These are phyloP conservation scores for Pollachius pollachius DNA, from an alignment of 2,113 vertebrate genomes.

Conservation along the genomic window DNA sequence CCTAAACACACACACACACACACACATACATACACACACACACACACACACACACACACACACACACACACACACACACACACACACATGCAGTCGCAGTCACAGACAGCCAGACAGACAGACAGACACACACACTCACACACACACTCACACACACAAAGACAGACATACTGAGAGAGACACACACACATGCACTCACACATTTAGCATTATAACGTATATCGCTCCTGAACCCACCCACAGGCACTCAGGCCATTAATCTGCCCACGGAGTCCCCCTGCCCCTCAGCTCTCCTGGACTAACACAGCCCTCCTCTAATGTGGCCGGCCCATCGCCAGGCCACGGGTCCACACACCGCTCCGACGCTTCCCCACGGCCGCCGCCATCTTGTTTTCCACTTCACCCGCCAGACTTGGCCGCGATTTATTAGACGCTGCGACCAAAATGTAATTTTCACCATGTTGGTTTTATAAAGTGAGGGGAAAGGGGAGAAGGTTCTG, in stretches of 20 bases:
- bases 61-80: no score
- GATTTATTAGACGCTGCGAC: slow-evolving; percentile 71
- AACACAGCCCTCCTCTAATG: slow-evolving; percentile 68
- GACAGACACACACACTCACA: no score
- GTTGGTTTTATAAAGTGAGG: slow-evolving; percentile 63
- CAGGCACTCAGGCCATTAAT: slow-evolving; percentile 42
- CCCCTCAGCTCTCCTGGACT: slow-evolving; percentile 56
- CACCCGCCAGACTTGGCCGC: slow-evolving; percentile 56
- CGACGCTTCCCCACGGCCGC: slow-evolving; percentile 42
- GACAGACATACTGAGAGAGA: no score
- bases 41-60: no score
- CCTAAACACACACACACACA: no score
- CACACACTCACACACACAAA: no score
- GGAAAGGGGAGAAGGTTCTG: slow-evolving; percentile 31
- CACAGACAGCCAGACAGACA: no score
- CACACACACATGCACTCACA: slow-evolving; percentile 17
- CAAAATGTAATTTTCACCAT: slow-evolving; percentile 72
- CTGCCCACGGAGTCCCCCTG: slow-evolving; percentile 41
- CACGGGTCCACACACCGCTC: slow-evolving; percentile 54
- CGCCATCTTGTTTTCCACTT: slow-evolving; percentile 49
- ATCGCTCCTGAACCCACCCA: slow-evolving; percentile 54
- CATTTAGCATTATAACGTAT: slow-evolving; percentile 8
- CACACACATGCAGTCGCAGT: no score
- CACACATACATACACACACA: no score
- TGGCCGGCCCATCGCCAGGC: slow-evolving; percentile 61